phyloP scores from a whole-genome alignment of 2,113 vertebrate species.

The Carettochelys insculpta region DNA sequence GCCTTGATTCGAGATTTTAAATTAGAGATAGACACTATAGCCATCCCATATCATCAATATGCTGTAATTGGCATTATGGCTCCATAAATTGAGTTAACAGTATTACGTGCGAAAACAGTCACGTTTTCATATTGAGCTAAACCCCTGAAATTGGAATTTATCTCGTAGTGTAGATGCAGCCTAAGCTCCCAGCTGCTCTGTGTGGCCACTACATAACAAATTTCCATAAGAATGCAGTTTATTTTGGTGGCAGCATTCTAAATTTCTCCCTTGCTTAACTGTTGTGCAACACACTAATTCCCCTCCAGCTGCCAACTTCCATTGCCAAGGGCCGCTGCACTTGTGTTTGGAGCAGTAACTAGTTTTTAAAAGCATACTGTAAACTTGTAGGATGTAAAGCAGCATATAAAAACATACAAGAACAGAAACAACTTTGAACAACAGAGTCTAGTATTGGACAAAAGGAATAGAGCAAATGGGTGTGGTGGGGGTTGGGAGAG shows the following conservation, averaged over 20 bases:
- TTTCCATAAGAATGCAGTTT: not conserved
- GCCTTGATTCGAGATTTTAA: no score
- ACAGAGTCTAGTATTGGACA: not conserved
- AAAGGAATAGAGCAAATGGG: not conserved
- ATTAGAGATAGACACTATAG: no score
- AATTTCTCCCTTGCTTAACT: not conserved
- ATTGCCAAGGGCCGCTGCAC: not conserved
- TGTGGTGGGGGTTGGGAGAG: no score
- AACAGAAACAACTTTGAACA: not conserved
- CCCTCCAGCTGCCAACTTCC: not conserved
- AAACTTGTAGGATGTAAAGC: not conserved
- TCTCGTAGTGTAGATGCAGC: no score
- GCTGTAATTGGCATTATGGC: no score
- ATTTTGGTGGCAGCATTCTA: not conserved
- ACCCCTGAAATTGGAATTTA: no score
- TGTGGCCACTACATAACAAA: not conserved
- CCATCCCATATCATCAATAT: no score
- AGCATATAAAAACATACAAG: not conserved
- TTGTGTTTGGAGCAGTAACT: not conserved
- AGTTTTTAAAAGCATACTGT: not conserved
- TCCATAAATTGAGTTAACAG: no score
- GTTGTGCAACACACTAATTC: not conserved
- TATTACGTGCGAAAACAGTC: no score
- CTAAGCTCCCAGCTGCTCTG: not conserved
- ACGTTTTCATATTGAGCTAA: no score